Evolutionary conservation across 1,140 invertebrate genomes (phyloP).

Genomic region (Drosophila arizonae): DNA sequence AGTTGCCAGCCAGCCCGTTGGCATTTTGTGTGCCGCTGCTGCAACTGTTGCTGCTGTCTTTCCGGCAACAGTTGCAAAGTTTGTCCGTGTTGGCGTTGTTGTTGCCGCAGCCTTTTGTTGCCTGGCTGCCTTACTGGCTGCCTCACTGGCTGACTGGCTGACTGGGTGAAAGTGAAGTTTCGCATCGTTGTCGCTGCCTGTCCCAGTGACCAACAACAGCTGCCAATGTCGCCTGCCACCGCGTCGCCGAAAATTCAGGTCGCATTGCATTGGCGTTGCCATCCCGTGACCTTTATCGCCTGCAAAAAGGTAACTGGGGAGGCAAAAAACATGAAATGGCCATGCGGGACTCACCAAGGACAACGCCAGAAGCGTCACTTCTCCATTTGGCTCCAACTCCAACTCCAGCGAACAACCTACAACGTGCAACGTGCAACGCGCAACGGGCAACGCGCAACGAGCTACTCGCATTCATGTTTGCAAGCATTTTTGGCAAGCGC

Average conservation of each 20-base stretch:
- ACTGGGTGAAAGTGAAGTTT: constrained; percentile 57
- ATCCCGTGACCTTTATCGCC: constrained; percentile 49
- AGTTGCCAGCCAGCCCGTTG: constrained; percentile 20
- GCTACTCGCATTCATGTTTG: constrained; percentile 59
- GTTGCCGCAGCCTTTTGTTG: constrained; percentile 31
- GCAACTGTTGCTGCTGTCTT: constrained; percentile 14
- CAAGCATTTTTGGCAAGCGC: constrained; percentile 52
- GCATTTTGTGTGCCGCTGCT: constrained; percentile 19
- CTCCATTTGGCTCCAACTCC: constrained; percentile 11
- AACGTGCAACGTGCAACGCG: constrained; percentile 2
- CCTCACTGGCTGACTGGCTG: too few species aligned
- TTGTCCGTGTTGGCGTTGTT: constrained; percentile 42
- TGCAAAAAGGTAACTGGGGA: constrained; percentile 11
- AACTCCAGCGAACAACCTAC: constrained; percentile 48
- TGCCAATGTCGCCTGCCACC: constrained; percentile 16
- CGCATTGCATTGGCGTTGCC: constrained; percentile 47
- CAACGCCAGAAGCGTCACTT: constrained; percentile 9
- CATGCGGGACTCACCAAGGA: constrained; percentile 26
- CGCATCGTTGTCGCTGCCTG: constrained; percentile 3
- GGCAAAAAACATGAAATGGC: constrained; percentile 11
- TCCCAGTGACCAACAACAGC: constrained; percentile 36
- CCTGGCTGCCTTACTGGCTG: constrained; percentile 16
- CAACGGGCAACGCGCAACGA: background rate
- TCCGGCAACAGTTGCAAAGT: constrained; percentile 65
- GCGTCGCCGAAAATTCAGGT: constrained; percentile 57